Evolutionary conservation across 2,113 vertebrate species (phyloP).

Genomic region (Acanthisitta chloris): DNA sequence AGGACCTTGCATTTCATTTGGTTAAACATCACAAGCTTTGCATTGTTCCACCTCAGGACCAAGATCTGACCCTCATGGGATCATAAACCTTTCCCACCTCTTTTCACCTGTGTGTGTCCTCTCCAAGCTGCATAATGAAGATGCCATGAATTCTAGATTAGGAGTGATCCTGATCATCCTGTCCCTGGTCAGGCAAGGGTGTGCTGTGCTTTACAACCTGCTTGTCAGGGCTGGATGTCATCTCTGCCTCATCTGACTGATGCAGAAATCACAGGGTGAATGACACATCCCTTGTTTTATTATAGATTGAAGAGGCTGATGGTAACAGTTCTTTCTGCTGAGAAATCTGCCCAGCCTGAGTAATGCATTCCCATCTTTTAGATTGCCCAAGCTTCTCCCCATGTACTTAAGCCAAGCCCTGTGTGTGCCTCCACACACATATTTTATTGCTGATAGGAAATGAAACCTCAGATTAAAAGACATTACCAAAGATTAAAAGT

Average conservation of each 20-base stretch:
- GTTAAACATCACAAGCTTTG: too few species aligned
- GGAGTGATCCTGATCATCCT: not conserved
- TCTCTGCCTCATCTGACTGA: too few species aligned
- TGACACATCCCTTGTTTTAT: not conserved
- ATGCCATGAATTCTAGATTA: not conserved
- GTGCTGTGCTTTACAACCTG: not conserved
- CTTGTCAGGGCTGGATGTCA: not conserved
- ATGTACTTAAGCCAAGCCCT: not conserved
- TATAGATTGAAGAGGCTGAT: not conserved
- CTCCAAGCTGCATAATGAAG: not conserved
- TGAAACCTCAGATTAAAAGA: slow-evolving; percentile 52
- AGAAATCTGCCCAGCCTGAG: not conserved
- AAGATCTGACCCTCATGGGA: not conserved
- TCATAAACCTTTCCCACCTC: not conserved
- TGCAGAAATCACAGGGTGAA: not conserved
- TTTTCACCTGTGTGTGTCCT: not conserved
- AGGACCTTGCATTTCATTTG: too few species aligned
- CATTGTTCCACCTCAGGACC: too few species aligned
- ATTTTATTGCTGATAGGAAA: slow-evolving; percentile 18
- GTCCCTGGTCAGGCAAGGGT: rapidly evolving
- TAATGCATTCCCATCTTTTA: not conserved
- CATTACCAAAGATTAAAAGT: slow-evolving; percentile 33
- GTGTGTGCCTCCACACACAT: not conserved
- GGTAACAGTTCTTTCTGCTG: not conserved
- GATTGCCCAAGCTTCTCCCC: not conserved